These are phyloP conservation scores for Ceratothoa steindachneri DNA, from an alignment of 2,888 invertebrate genomes.

Conservation along the genomic window DNA sequence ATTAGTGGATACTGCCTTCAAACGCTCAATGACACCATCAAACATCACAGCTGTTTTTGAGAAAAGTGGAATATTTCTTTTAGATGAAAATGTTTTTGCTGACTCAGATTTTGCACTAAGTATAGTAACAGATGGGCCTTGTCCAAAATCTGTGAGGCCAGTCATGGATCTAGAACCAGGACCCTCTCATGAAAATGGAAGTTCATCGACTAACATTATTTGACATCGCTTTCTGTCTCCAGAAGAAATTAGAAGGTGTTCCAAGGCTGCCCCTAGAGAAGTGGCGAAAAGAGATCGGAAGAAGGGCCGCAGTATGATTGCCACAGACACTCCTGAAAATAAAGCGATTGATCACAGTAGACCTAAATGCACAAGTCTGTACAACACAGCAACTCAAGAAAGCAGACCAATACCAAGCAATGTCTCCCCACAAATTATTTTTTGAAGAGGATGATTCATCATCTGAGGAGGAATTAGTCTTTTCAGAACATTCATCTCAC, in stretches of 20 bases:
- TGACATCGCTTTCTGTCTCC: slow-evolving; percentile 18
- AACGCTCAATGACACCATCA: slow-evolving; percentile 23
- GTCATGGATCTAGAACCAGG: too few species aligned
- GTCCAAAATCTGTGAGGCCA: not conserved
- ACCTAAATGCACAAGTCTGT: too few species aligned
- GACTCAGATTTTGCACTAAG: slow-evolving; percentile 21
- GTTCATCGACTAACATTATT: too few species aligned
- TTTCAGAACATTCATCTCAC: slow-evolving; percentile 18
- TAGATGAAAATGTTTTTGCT: slow-evolving; percentile 11
- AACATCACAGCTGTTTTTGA: slow-evolving; percentile 18
- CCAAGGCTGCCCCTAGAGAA: slow-evolving; percentile 3
- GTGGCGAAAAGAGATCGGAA: slow-evolving; percentile 9
- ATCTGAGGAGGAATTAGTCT: slow-evolving; percentile 12
- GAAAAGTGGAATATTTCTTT: slow-evolving; percentile 22
- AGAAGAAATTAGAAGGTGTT: not conserved
- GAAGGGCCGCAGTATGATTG: slow-evolving; percentile 18
- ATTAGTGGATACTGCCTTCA: slow-evolving; percentile 18
- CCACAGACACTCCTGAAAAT: slow-evolving; percentile 22
- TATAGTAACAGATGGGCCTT: not conserved
- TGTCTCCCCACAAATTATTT: slow-evolving; percentile 6
- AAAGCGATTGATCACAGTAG: not conserved
- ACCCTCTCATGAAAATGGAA: too few species aligned
- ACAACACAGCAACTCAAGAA: too few species aligned
- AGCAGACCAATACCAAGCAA: slow-evolving; percentile 3
- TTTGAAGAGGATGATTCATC: slow-evolving; percentile 12